Percentiles rank a stretch among this genome's conserved stretches.
Evolutionary conservation across 1,140 invertebrate species (phyloP).

Genomic region (Drosophila orosa): DNA sequence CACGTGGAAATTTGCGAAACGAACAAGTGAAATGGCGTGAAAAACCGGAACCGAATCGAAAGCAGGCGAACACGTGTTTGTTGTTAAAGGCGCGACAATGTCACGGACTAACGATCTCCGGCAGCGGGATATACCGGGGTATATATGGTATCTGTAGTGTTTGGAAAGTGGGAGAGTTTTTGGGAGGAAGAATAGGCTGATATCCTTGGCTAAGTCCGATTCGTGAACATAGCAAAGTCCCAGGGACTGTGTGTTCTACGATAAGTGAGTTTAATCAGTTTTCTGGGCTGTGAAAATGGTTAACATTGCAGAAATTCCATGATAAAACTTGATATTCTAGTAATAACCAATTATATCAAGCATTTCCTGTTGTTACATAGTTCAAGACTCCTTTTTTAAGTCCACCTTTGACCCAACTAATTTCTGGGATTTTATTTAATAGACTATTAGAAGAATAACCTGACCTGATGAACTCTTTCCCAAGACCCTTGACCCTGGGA

Average conservation of each 20-base stretch:
- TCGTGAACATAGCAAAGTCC: neutral
- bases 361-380: too few species aligned
- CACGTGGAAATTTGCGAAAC: conserved; percentile 49
- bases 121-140: conserved; percentile 2
- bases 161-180: neutral
- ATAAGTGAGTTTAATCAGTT: too few species aligned
- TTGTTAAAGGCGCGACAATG: conserved; percentile 59
- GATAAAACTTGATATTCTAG: too few species aligned
- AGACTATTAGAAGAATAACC: too few species aligned
- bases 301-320: too few species aligned
- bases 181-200: neutral
- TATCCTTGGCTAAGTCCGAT: neutral
- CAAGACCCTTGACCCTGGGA: neutral
- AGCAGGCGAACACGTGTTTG: conserved; percentile 47
- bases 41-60: conserved; percentile 34
- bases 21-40: conserved; percentile 54
- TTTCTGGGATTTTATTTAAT: neutral
- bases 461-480: too few species aligned
- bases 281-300: too few species aligned
- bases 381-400: too few species aligned
- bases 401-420: neutral
- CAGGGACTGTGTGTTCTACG: neutral
- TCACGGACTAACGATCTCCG: conserved; percentile 48
- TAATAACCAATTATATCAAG: too few species aligned
- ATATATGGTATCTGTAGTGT: neutral